Conservation (phyloP, 2,797 vertebrate genomes). For the Molossus molossus region DNA sequence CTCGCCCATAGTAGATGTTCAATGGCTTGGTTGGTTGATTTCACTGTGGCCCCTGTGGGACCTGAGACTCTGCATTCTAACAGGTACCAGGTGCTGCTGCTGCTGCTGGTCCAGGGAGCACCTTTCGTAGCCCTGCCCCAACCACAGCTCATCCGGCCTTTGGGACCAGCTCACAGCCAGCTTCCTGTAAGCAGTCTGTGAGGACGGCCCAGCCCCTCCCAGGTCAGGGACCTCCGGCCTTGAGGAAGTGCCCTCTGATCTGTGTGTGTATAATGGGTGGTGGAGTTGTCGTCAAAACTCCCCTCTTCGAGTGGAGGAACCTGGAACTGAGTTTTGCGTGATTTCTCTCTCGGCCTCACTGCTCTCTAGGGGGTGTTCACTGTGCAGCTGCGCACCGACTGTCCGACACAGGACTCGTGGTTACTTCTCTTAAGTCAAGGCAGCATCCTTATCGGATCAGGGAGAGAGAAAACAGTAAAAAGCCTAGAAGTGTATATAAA, state of each 20-base stretch:
- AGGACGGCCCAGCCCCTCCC: background rate
- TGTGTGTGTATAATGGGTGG: background rate
- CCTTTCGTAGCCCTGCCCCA: background rate
- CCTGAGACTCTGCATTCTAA: background rate
- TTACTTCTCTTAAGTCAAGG: background rate
- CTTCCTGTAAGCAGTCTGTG: background rate
- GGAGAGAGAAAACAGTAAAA: background rate
- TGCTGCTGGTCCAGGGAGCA: background rate
- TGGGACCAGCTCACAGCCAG: background rate
- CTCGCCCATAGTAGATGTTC: background rate
- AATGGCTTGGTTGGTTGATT: background rate
- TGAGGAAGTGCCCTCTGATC: background rate
- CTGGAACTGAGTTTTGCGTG: background rate
- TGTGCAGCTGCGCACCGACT: background rate
- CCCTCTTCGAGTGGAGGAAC: background rate
- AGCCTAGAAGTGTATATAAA: background rate
- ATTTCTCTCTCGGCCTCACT: background rate
- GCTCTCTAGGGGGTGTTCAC: background rate
- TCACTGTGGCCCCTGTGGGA: accelerated
- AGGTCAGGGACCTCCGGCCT: background rate
- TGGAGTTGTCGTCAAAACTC: background rate
- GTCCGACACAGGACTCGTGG: background rate
- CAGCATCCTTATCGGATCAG: background rate
- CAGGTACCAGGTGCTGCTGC: background rate
- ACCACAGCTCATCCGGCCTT: background rate